phyloP scores from a whole-genome alignment of 2,888 invertebrate genomes.

The Calameuta pallipes region DNA sequence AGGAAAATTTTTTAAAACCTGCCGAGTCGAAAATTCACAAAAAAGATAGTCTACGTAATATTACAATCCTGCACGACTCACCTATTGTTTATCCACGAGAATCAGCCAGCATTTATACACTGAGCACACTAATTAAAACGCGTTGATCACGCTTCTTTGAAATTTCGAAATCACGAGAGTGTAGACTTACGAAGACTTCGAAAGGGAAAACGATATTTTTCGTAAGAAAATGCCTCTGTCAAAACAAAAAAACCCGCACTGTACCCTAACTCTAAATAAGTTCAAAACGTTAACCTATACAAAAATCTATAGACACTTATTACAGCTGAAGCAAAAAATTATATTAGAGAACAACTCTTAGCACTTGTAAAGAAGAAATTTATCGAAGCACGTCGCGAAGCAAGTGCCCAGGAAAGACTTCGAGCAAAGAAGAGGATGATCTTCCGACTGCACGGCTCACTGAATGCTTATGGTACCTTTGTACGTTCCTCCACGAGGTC shows the following conservation, averaged over 20 bases:
- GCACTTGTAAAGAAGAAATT: background rate
- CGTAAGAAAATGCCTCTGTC: background rate
- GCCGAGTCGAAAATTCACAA: background rate
- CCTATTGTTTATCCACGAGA: background rate
- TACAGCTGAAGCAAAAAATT: background rate
- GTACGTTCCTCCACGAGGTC: constrained; percentile 47
- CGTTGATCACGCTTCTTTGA: background rate
- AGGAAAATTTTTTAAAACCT: background rate
- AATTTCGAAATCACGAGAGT: background rate
- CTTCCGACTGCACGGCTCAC: constrained; percentile 64
- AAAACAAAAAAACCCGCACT: background rate
- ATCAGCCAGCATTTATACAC: background rate
- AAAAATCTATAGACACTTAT: background rate
- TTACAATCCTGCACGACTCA: background rate
- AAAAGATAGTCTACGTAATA: background rate
- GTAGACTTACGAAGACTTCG: background rate
- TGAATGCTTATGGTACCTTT: constrained; percentile 49
- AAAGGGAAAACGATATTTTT: background rate
- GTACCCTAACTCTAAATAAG: background rate
- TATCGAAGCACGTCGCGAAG: background rate
- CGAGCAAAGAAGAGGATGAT: constrained; percentile 49
- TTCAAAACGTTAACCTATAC: background rate
- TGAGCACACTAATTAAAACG: background rate
- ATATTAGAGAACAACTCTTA: background rate
- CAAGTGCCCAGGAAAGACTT: constrained; percentile 30